Evolutionary conservation across 2,113 vertebrate species (phyloP).

Genomic region (Catharus minimus): DNA sequence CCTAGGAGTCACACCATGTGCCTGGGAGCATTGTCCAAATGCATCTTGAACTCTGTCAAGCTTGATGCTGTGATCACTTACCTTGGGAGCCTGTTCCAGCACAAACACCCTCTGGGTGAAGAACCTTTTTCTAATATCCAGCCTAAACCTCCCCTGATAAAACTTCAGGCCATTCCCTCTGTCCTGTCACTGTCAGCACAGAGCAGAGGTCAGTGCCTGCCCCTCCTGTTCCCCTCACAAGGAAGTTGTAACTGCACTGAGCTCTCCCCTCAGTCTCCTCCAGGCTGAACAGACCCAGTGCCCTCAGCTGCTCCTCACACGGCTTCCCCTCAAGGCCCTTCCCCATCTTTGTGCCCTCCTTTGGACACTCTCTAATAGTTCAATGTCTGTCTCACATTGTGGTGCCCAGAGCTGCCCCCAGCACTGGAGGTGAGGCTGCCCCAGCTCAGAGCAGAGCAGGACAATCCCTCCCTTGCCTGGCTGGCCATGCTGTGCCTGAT

Average conservation of each 20-base stretch:
- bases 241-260: not conserved
- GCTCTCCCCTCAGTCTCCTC: not conserved
- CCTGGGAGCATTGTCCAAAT: not conserved
- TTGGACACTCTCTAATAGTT: too few relatives aligned
- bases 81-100: not conserved
- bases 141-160: not conserved
- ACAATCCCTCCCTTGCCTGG: not conserved
- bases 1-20: not conserved
- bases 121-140: not conserved
- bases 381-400: too few relatives aligned
- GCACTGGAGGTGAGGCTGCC: too few relatives aligned
- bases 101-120: rapidly evolving
- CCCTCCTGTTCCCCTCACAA: rapidly evolving
- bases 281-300: not conserved
- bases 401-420: too few relatives aligned
- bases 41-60: not conserved
- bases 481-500: not conserved
- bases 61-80: not conserved
- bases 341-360: too few relatives aligned
- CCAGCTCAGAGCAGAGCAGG: not conserved
- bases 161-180: not conserved
- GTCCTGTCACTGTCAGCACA: not conserved
- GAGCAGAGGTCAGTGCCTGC: not conserved
- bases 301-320: rapidly evolving
- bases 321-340: too few relatives aligned